Conservation (phyloP, 2,888 invertebrate species). For the Silvanus unidentatus region DNA sequence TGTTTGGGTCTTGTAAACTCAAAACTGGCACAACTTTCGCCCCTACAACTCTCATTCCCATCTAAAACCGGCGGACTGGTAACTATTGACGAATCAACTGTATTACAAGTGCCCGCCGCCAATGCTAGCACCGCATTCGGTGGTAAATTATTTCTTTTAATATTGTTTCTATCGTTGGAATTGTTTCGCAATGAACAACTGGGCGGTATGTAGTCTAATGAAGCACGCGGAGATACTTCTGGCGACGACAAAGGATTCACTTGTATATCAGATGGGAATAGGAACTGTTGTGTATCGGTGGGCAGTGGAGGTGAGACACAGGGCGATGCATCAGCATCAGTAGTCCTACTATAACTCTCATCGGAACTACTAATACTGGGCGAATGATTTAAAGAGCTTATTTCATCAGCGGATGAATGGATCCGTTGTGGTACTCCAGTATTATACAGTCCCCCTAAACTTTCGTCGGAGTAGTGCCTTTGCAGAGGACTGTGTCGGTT, state of each 20-base stretch:
- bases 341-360: conserved; percentile 77
- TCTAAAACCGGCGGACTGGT: conserved; percentile 55
- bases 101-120: conserved; percentile 44
- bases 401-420: conserved; percentile 76
- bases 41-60: conserved; percentile 57
- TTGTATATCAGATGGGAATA: conserved; percentile 60
- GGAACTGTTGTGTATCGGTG: conserved; percentile 52
- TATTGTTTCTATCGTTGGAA: conserved; percentile 29
- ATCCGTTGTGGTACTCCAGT: conserved; percentile 50
- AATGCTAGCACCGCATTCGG: conserved; percentile 55
- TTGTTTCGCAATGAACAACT: conserved; percentile 45
- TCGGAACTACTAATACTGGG: conserved; percentile 80
- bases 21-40: conserved; percentile 60
- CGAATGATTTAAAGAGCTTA: conserved; percentile 74
- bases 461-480: conserved; percentile 63
- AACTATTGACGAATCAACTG: conserved; percentile 46
- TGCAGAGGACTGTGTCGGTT: conserved; percentile 50
- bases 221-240: conserved; percentile 46
- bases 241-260: conserved; percentile 44
- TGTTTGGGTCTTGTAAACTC: conserved; percentile 51
- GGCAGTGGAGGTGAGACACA: conserved; percentile 47
- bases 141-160: conserved; percentile 45
- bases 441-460: conserved; percentile 48
- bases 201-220: conserved; percentile 49
- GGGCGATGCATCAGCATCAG: conserved; percentile 61